Evolutionary conservation across 2,888 invertebrate genomes (phyloP), one percentile per base, ranked within the genome.

Genomic region (Cremastinae sp.): DNA sequence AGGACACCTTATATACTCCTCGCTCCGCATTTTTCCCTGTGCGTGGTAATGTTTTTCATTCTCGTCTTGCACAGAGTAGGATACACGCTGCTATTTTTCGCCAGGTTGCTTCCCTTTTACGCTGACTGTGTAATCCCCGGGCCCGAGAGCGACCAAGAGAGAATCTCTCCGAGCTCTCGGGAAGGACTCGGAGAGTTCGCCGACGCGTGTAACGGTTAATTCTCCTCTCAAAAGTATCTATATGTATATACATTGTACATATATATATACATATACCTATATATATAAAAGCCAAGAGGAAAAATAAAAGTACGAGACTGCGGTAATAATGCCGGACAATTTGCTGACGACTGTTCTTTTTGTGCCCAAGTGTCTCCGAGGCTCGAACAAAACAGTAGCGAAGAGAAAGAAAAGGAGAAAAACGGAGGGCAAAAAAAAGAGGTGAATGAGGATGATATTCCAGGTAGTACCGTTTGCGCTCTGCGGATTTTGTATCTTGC

Each of bases 391-490:
- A 59, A 68, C 66, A 64, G 71, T 61, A 41, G 62, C 62, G 5
- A 28, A 28, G 28, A 28, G 28, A 59, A 28, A 22, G 3, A 45
- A 28, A 35, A 35, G 18, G 12, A 20, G 43, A 37, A n/a, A n/a
- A 20, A 37, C 18, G 49, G 18, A 62, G 14, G 64, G 58, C 18
- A 49, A 64, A 49, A 10, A 28, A 8, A 16, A 58, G 45, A 73
- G 37, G 22, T 2, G 51, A 12, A 69, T n/a, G 61, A 68, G 47
- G 37, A 65, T 28, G 66, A 74, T 47, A 68, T 58, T 58, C 73
- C 69, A 76, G 80, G 64, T 82, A 80, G 82, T 88, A 83, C 87
- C 85, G 87, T 88, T 86, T 74, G 86, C 86, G 88, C 82, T 86
- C 79, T 83, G 81, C 81, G 82, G 85, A 85, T 74, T 81, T 79